phyloP scores from a whole-genome alignment of 2,888 invertebrate species.

The Gasteruption jaculator region DNA sequence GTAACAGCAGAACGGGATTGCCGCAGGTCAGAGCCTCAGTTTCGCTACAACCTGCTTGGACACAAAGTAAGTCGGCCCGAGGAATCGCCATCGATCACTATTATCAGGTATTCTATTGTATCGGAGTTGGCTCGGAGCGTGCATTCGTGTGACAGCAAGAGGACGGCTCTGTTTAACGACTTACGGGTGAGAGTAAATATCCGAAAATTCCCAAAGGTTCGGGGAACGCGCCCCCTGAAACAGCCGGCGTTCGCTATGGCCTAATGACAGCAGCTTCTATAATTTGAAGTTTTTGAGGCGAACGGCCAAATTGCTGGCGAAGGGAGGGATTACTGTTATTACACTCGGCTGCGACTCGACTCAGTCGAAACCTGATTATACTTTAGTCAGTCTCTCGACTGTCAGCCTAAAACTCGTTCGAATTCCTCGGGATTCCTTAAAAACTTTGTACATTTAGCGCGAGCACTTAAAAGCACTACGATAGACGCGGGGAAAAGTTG shows the following conservation, averaged over 20 bases:
- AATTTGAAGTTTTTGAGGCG: conserved; percentile 51
- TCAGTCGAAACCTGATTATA: conserved; percentile 48
- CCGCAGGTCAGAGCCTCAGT: too few species aligned
- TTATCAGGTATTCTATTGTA: too few species aligned
- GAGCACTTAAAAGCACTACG: too few species aligned
- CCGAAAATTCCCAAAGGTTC: conserved; percentile 28
- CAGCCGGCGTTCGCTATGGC: conserved; percentile 23
- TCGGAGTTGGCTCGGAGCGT: too few species aligned
- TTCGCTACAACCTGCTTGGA: too few species aligned
- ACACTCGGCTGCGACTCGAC: conserved; percentile 43
- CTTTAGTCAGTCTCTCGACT: conserved; percentile 45
- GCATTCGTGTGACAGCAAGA: conserved; percentile 18
- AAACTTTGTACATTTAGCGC: too few species aligned
- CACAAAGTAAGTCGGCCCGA: too few species aligned
- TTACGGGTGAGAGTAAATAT: conserved; percentile 22
- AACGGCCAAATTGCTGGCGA: conserved; percentile 49
- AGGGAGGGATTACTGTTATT: conserved; percentile 51
- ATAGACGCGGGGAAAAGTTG: too few species aligned
- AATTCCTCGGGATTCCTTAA: too few species aligned
- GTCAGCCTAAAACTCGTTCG: conserved; percentile 34
- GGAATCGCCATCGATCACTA: too few species aligned
- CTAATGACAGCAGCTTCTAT: conserved; percentile 51
- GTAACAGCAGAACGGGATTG: too few species aligned
- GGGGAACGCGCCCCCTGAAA: conserved; percentile 28
- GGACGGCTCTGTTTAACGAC: conserved; percentile 20